Conservation (phyloP, 1,140 invertebrate genomes). For the Ctenoplectra terminalis region DNA sequence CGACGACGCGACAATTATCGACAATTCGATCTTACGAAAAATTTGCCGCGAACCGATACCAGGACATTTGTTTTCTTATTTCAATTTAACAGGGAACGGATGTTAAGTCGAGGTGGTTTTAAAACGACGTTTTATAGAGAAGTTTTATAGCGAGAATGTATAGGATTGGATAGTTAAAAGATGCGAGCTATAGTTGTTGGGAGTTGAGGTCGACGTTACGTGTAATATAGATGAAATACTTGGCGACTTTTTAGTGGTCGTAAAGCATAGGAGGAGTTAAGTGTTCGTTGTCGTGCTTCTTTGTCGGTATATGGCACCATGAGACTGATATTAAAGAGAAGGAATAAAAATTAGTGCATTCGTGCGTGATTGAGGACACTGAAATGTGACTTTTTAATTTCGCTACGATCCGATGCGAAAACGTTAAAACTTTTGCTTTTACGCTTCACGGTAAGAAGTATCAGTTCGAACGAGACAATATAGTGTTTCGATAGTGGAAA, state of each 20-base stretch:
- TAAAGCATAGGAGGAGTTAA: constrained; percentile 1
- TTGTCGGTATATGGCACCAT: neutral
- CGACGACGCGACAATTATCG: constrained; percentile 3
- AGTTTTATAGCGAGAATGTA: neutral
- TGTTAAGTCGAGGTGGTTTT: neutral
- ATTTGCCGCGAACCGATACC: neutral
- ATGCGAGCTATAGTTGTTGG: neutral
- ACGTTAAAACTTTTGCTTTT: neutral
- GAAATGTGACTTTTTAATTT: neutral
- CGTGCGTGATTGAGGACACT: neutral
- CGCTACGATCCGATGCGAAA: too few species aligned
- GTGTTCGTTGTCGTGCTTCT: neutral
- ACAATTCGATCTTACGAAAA: neutral
- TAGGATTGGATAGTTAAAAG: neutral
- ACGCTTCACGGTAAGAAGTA: neutral
- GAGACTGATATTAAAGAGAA: neutral
- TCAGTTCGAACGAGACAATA: neutral
- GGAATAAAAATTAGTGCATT: neutral
- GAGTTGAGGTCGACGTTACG: neutral
- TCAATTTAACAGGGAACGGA: neutral
- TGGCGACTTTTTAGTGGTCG: neutral
- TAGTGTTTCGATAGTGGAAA: neutral
- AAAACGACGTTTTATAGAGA: neutral
- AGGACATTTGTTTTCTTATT: neutral
- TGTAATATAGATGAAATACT: constrained; percentile 8